phyloP scores from a whole-genome alignment of 2,888 invertebrate genomes.

The Epinotia nisella region DNA sequence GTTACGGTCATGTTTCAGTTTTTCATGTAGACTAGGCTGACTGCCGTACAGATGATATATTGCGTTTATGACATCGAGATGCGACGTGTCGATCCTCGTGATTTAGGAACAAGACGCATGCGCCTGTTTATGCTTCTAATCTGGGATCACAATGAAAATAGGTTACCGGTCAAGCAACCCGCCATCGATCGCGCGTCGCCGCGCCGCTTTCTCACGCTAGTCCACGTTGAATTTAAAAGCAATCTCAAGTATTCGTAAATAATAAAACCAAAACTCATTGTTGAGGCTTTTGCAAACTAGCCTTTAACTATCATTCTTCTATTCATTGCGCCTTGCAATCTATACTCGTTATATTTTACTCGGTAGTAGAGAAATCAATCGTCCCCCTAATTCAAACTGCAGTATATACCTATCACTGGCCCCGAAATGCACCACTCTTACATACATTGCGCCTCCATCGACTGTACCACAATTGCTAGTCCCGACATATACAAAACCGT shows the following conservation, averaged over 20 bases:
- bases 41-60: neutral
- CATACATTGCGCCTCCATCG: neutral
- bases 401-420: neutral
- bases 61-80: conserved; percentile 43
- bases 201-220: conserved; percentile 27
- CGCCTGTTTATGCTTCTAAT: conserved; percentile 65
- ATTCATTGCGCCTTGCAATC: neutral
- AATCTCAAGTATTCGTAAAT: conserved; percentile 2
- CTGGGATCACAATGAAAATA: conserved; percentile 71
- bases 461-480: neutral
- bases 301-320: neutral
- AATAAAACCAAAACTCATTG: neutral
- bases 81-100: conserved; percentile 48
- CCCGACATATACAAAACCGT: neutral
- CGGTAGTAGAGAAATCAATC: neutral
- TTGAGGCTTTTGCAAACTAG: neutral
- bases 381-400: neutral
- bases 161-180: conserved; percentile 72
- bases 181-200: conserved; percentile 57
- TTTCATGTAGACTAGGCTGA: neutral
- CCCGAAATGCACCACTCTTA: neutral
- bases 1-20: neutral
- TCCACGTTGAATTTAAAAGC: conserved; percentile 15
- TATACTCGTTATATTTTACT: neutral
- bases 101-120: conserved; percentile 59